These are phyloP conservation scores for Colossoma macropomum DNA, from an alignment of 2,113 vertebrate species.

Conservation along the genomic window DNA sequence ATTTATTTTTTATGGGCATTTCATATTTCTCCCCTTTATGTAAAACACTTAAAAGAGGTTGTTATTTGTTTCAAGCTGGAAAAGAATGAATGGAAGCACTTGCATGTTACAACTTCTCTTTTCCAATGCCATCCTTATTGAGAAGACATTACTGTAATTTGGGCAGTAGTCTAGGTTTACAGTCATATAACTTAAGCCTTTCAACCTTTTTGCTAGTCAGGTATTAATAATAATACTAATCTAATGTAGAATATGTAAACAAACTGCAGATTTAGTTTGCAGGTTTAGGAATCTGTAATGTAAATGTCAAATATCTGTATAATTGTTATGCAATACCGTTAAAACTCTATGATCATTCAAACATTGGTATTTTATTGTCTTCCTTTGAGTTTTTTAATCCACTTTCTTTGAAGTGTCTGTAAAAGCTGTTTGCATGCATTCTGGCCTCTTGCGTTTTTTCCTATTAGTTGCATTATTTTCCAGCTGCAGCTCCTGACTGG, in stretches of 20 bases:
- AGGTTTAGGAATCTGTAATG: neutral
- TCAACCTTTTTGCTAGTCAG: neutral
- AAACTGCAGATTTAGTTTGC: neutral
- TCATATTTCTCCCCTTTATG: conserved; percentile 58
- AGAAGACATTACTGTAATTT: conserved; percentile 55
- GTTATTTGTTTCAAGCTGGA: conserved; percentile 55
- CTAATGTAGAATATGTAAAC: neutral
- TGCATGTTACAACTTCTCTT: conserved; percentile 56
- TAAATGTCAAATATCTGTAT: neutral
- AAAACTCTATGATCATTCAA: neutral
- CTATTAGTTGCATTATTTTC: conserved; percentile 43
- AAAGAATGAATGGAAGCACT: conserved; percentile 62
- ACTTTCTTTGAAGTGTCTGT: neutral
- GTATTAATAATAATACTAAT: neutral
- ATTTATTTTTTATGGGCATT: conserved; percentile 61
- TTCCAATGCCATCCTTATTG: conserved; percentile 64
- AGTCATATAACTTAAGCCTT: neutral
- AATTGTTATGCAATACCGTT: neutral
- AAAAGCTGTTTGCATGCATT: conserved; percentile 10
- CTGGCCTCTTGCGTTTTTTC: conserved; percentile 39
- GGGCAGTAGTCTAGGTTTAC: conserved; percentile 3
- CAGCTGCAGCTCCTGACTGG: conserved; percentile 16
- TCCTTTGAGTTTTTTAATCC: neutral
- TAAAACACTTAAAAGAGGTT: conserved; percentile 67
- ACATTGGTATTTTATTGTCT: neutral